Evolutionary conservation across 2,888 invertebrate genomes (phyloP).

Genomic region (Plemyria rubiginata): DNA sequence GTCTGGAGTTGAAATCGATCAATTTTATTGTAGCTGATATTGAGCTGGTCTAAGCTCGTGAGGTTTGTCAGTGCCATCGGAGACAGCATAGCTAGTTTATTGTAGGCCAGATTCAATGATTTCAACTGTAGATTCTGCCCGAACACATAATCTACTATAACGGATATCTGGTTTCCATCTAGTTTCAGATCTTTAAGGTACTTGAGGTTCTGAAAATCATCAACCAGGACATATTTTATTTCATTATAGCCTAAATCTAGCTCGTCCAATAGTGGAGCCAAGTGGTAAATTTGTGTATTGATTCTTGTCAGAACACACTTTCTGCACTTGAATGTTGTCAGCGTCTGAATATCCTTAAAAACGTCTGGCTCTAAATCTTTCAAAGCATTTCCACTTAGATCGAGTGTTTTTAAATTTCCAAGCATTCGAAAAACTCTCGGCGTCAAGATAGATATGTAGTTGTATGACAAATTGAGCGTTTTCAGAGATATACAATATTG

Average conservation of each 20-base stretch:
- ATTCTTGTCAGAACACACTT: constrained; percentile 89
- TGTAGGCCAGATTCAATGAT: constrained; percentile 87
- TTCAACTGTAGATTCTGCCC: constrained; percentile 82
- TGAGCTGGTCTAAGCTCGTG: constrained; percentile 87
- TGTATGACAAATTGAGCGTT: constrained; percentile 87
- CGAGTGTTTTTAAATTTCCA: constrained; percentile 88
- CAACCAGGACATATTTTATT: constrained; percentile 89
- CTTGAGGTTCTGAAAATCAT: constrained; percentile 89
- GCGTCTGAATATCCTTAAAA: constrained; percentile 90
- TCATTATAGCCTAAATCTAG: constrained; percentile 91
- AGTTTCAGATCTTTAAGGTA: constrained; percentile 87
- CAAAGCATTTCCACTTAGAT: constrained; percentile 90
- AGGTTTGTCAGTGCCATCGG: constrained; percentile 90
- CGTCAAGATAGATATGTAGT: constrained; percentile 88
- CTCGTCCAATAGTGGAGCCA: constrained; percentile 89
- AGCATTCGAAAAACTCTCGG: constrained; percentile 90
- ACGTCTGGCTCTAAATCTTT: constrained; percentile 91
- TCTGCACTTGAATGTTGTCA: constrained; percentile 89
- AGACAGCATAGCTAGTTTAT: constrained; percentile 90
- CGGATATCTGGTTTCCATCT: constrained; percentile 91
- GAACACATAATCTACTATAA: constrained; percentile 90
- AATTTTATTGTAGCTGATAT: constrained; percentile 91
- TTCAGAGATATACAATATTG: constrained; percentile 89
- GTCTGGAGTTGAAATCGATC: constrained; percentile 87
- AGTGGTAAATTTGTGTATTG: constrained; percentile 91